phyloP scores from a whole-genome alignment of 2,797 vertebrate genomes.

The Leuciscus waleckii region DNA sequence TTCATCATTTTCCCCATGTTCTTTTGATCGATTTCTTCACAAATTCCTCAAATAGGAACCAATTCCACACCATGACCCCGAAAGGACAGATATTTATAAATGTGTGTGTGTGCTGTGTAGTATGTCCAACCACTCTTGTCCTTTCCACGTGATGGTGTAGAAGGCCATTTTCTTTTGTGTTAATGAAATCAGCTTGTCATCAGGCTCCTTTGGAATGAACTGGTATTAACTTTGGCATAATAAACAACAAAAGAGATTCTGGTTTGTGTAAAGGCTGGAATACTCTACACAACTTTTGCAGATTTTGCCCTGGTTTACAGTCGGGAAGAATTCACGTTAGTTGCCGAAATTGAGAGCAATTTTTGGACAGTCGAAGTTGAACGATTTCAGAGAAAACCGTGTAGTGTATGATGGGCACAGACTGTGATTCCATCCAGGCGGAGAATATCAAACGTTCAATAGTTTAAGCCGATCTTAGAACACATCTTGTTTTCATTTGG shows the following conservation, averaged over 20 bases:
- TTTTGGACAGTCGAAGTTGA: not conserved
- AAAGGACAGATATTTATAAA: slow-evolving; percentile 27
- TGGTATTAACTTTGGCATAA: slow-evolving; percentile 2
- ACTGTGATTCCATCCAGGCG: not conserved
- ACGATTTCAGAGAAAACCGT: not conserved
- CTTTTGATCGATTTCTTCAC: not conserved
- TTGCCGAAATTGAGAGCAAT: not conserved
- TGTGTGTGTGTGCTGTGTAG: slow-evolving; percentile 33
- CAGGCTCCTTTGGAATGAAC: slow-evolving; percentile 2
- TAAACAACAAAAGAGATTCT: not conserved
- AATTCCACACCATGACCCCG: not conserved
- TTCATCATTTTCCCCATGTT: not conserved
- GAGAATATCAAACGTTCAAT: not conserved
- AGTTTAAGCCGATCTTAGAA: not conserved
- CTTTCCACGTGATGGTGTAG: not conserved
- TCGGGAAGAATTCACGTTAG: not conserved
- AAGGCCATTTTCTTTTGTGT: slow-evolving; percentile 14
- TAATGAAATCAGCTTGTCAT: slow-evolving; percentile 3
- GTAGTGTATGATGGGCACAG: not conserved
- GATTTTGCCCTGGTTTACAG: not conserved
- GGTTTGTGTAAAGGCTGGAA: slow-evolving; percentile 2
- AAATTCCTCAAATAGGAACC: slow-evolving; percentile 24
- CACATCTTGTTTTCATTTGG: not conserved
- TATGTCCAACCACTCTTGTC: slow-evolving; percentile 43
- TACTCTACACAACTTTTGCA: not conserved